phyloP scores from a whole-genome alignment of 2,113 vertebrate genomes.

The Pagrus major region DNA sequence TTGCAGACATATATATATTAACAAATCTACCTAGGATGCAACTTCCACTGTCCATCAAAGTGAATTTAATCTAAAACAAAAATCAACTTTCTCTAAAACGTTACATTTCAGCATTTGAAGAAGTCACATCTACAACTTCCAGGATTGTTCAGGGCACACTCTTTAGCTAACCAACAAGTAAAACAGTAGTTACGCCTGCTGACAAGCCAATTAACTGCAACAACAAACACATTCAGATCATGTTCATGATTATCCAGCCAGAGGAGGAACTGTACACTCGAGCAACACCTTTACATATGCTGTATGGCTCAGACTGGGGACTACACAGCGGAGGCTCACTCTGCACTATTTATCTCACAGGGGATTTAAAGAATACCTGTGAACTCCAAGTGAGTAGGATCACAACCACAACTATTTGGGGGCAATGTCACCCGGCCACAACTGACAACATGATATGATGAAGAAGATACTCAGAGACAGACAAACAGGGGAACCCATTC shows the following conservation, averaged over 20 bases:
- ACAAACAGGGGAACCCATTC: background rate
- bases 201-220: conserved; percentile 76
- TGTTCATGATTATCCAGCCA: conserved; percentile 53
- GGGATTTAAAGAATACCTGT: conserved; percentile 37
- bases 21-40: background rate
- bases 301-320: background rate
- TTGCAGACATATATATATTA: background rate
- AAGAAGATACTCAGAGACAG: background rate
- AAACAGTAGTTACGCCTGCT: conserved; percentile 61
- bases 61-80: conserved; percentile 32
- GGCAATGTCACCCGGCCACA: conserved; percentile 43
- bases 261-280: conserved; percentile 22
- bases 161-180: conserved; percentile 39
- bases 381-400: background rate
- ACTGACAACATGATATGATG: conserved; percentile 26
- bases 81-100: conserved; percentile 5
- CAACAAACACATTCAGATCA: conserved; percentile 68
- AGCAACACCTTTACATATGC: conserved; percentile 19
- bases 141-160: conserved; percentile 27
- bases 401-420: conserved; percentile 50
- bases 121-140: conserved; percentile 37
- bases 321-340: background rate
- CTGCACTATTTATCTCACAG: conserved; percentile 18
- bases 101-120: conserved; percentile 23
- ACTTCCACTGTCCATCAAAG: conserved; percentile 7